These are phyloP conservation scores for Saturnia pavonia DNA, from an alignment of 2,888 invertebrate genomes.

Conservation along the genomic window DNA sequence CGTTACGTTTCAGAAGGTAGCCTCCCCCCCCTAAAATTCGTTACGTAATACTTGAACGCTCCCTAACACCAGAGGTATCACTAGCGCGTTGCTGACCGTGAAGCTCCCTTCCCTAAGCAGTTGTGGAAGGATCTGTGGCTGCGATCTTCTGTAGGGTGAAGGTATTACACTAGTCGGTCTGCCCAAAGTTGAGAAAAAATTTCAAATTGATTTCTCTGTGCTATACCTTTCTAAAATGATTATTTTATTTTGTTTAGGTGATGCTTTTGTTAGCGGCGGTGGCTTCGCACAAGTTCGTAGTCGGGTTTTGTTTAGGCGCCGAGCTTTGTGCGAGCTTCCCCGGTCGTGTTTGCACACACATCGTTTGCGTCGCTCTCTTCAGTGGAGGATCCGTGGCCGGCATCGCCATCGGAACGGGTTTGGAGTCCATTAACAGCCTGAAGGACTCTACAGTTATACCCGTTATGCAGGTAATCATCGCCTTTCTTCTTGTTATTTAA, in stretches of 20 bases:
- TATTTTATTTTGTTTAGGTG: slow-evolving; percentile 73
- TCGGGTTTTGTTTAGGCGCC: slow-evolving; percentile 90
- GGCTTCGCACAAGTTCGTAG: slow-evolving; percentile 90
- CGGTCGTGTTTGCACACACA: slow-evolving; percentile 68
- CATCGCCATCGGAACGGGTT: slow-evolving; percentile 84
- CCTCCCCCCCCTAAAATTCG: too few species aligned
- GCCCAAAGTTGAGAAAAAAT: too few species aligned
- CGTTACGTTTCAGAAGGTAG: too few species aligned
- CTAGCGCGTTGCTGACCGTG: too few species aligned
- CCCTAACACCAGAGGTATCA: too few species aligned
- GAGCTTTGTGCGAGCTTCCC: slow-evolving; percentile 83
- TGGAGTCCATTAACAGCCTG: slow-evolving; percentile 74
- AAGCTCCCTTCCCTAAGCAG: too few species aligned
- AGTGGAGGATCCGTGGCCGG: slow-evolving; percentile 86
- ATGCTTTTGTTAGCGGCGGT: slow-evolving; percentile 86
- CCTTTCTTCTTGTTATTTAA: neutral
- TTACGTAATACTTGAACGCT: too few species aligned
- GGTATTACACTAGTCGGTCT: too few species aligned
- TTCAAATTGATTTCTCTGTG: too few species aligned
- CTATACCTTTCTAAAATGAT: neutral
- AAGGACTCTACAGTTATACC: slow-evolving; percentile 79
- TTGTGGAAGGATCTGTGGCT: too few species aligned
- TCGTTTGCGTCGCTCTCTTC: slow-evolving; percentile 84
- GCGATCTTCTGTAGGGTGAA: too few species aligned
- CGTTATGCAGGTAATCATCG: slow-evolving; percentile 81